These are phyloP conservation scores for Micrasema minimum DNA, from an alignment of 1,140 invertebrate genomes.

Conservation along the genomic window DNA sequence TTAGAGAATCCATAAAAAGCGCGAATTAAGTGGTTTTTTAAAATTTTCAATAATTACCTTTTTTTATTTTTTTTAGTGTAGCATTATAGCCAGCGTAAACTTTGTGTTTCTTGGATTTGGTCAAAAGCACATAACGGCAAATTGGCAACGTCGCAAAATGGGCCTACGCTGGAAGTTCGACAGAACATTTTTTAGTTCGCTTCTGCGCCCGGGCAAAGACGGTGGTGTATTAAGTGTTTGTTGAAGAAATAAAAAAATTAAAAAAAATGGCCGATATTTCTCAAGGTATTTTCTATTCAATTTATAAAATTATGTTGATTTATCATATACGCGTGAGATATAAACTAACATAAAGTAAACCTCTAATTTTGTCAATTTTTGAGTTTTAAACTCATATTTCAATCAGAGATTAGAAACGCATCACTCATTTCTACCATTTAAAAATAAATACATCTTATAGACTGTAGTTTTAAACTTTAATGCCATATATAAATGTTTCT, in stretches of 20 bases:
- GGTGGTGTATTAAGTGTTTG: not conserved
- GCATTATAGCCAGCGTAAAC: too few species aligned
- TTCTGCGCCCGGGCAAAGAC: not conserved
- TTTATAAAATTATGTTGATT: not conserved
- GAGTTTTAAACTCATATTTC: not conserved
- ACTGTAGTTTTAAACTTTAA: not conserved
- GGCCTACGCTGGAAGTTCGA: too few species aligned
- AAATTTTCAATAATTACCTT: too few species aligned
- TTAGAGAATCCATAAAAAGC: too few species aligned
- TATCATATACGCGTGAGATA: not conserved
- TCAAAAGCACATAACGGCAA: too few species aligned
- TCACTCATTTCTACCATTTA: not conserved
- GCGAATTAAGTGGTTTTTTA: too few species aligned
- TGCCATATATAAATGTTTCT: not conserved
- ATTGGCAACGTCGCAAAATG: too few species aligned
- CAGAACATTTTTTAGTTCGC: not conserved
- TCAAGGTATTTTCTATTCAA: not conserved
- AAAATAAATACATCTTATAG: not conserved
- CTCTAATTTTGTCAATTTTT: not conserved
- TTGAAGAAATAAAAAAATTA: not conserved
- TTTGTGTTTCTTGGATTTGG: too few species aligned
- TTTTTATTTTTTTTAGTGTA: too few species aligned
- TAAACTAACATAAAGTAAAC: not conserved
- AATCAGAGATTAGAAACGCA: not conserved
- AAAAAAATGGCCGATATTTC: not conserved